phyloP scores from a whole-genome alignment of 2,888 invertebrate species.

The Eumacrocentrus americanus region DNA sequence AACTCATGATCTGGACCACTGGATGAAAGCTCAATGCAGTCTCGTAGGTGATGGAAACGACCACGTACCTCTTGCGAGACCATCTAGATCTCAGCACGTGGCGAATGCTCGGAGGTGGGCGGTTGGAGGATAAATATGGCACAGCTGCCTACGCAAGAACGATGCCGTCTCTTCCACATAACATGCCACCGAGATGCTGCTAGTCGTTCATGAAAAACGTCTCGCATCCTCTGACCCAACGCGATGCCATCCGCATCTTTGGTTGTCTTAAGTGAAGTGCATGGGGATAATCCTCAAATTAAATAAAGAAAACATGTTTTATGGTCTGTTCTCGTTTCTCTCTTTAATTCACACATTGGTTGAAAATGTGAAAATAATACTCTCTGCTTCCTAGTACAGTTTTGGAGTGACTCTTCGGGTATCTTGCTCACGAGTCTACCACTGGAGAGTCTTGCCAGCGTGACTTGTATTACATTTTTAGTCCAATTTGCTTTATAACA shows the following conservation, averaged over 20 bases:
- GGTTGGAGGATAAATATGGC: constrained; percentile 31
- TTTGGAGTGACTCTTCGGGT: too few relatives aligned
- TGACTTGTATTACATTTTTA: too few relatives aligned
- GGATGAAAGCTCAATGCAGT: neutral
- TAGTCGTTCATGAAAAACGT: constrained; percentile 16
- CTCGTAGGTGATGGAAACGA: neutral
- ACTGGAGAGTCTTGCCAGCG: too few relatives aligned
- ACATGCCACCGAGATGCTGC: constrained; percentile 5
- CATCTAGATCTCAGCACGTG: neutral
- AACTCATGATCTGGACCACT: neutral
- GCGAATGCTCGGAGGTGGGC: constrained; percentile 22
- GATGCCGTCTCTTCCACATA: constrained; percentile 12
- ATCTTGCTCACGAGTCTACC: too few relatives aligned
- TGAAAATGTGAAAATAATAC: too few relatives aligned
- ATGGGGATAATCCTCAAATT: too few relatives aligned
- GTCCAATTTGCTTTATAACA: neutral
- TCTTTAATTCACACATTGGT: too few relatives aligned
- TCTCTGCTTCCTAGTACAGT: too few relatives aligned
- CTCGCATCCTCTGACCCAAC: neutral
- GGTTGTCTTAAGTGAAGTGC: too few relatives aligned
- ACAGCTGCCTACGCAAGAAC: constrained; percentile 23
- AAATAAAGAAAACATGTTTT: too few relatives aligned
- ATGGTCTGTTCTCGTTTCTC: too few relatives aligned
- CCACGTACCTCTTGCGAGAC: neutral
- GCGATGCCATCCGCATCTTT: too few relatives aligned